Evolutionary conservation across 2,113 vertebrate genomes (phyloP).

Genomic region (Rattus rattus): DNA sequence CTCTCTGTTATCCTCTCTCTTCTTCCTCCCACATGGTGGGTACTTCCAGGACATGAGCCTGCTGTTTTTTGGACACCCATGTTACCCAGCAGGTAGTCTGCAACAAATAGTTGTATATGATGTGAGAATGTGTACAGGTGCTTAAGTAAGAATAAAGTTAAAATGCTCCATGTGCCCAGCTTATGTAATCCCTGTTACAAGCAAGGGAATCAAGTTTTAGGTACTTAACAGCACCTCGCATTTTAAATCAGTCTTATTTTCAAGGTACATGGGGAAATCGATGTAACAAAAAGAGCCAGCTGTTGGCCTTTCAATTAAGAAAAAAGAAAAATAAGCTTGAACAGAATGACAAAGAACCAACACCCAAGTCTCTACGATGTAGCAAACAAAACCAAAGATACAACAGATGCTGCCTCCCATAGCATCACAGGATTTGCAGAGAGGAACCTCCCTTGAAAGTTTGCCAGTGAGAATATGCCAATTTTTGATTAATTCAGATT

Average conservation of each 20-base stretch:
- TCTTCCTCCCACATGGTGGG: background rate
- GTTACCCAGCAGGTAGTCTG: background rate
- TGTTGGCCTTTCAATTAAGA: conserved; percentile 57
- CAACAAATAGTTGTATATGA: no score
- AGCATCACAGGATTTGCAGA: conserved; percentile 40
- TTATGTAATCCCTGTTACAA: background rate
- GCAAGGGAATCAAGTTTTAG: background rate
- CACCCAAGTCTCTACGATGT: background rate
- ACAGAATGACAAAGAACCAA: conserved; percentile 2
- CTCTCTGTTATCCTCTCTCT: no score
- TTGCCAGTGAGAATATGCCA: conserved; percentile 56
- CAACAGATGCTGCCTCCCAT: conserved; percentile 47
- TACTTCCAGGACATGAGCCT: no score
- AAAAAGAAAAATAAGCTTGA: conserved; percentile 33
- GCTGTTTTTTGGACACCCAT: no score
- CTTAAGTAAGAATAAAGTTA: background rate
- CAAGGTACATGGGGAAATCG: background rate
- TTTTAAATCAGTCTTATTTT: conserved; percentile 52
- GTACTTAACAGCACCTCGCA: background rate
- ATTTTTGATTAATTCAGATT: conserved; percentile 70
- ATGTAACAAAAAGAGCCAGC: conserved; percentile 40
- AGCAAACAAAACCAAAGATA: conserved; percentile 21
- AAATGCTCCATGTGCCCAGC: no score
- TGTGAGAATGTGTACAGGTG: background rate
- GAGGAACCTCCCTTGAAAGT: conserved; percentile 58